These are phyloP conservation scores for Helarctos malayanus DNA, from an alignment of 2,797 vertebrate species.

Conservation along the genomic window DNA sequence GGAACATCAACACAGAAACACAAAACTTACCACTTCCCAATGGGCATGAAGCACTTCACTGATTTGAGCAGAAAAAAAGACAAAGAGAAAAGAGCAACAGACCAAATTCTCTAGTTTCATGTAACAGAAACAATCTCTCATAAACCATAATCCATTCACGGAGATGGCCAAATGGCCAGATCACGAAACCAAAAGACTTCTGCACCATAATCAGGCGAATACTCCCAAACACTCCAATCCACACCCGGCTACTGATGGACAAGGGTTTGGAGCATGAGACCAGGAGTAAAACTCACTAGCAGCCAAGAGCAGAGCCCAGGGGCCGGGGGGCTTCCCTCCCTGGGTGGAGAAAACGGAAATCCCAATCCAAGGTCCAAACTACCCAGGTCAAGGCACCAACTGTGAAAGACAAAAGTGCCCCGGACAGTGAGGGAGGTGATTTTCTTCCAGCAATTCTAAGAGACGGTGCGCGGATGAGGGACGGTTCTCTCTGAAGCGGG, in stretches of 20 bases:
- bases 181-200: not conserved
- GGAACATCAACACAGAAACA: not conserved
- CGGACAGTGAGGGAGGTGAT: not conserved
- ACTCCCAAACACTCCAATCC: not conserved
- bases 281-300: not conserved
- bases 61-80: not conserved
- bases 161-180: not conserved
- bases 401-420: not conserved
- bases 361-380: not conserved
- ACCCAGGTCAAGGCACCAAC: no score
- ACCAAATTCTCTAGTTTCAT: not conserved
- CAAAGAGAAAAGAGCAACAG: not conserved
- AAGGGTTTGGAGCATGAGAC: rapidly evolving
- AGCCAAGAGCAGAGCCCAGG: not conserved
- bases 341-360: rapidly evolving
- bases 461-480: rapidly evolving
- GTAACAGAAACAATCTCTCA: no score
- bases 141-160: not conserved
- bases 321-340: rapidly evolving
- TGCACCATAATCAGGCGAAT: not conserved
- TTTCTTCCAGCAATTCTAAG: not conserved
- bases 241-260: rapidly evolving
- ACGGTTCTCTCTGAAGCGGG: not conserved
- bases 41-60: not conserved
- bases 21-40: not conserved